Percentiles rank a stretch among this genome's conserved stretches.
These are phyloP conservation scores for Argynnis bischoffii DNA, from an alignment of 2,888 invertebrate species.

Conservation along the genomic window DNA sequence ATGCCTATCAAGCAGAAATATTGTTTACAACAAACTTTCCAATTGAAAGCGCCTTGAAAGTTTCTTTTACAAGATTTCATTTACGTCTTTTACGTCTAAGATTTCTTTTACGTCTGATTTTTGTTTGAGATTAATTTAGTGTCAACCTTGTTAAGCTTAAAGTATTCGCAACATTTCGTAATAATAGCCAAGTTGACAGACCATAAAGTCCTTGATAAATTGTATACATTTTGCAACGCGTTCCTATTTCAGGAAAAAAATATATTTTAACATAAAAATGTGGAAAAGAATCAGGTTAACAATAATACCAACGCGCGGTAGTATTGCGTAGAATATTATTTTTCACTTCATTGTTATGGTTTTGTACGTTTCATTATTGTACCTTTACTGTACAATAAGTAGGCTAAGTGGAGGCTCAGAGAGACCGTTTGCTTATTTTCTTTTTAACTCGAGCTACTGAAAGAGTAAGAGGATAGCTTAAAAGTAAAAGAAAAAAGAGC, in stretches of 20 bases:
- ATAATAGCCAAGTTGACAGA: constrained; percentile 15
- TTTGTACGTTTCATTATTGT: constrained; percentile 31
- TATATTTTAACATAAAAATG: neutral
- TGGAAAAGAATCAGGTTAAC: constrained; percentile 26
- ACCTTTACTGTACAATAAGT: constrained; percentile 32
- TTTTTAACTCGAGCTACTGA: constrained; percentile 31
- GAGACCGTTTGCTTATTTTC: constrained; percentile 36
- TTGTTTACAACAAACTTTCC: too few relatives aligned
- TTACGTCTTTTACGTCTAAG: too few relatives aligned
- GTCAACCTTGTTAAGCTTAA: too few relatives aligned
- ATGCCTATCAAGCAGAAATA: too few relatives aligned
- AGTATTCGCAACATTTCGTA: neutral
- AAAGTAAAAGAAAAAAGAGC: constrained; percentile 23
- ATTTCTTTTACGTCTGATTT: neutral
- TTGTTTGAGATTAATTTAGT: neutral
- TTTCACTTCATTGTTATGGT: constrained; percentile 31
- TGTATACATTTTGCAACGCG: constrained; percentile 3
- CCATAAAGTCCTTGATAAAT: constrained; percentile 13
- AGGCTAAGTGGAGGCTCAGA: constrained; percentile 36
- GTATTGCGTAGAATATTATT: constrained; percentile 28
- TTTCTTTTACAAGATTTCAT: neutral
- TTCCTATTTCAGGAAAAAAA: constrained; percentile 10
- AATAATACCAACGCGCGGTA: constrained; percentile 17
- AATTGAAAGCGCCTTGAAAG: neutral
- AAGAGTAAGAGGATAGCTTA: constrained; percentile 29